Evolutionary conservation across 2,113 vertebrate genomes (phyloP), one percentile per base, ranked within the genome.

Genomic region (Synchiropus splendidus): DNA sequence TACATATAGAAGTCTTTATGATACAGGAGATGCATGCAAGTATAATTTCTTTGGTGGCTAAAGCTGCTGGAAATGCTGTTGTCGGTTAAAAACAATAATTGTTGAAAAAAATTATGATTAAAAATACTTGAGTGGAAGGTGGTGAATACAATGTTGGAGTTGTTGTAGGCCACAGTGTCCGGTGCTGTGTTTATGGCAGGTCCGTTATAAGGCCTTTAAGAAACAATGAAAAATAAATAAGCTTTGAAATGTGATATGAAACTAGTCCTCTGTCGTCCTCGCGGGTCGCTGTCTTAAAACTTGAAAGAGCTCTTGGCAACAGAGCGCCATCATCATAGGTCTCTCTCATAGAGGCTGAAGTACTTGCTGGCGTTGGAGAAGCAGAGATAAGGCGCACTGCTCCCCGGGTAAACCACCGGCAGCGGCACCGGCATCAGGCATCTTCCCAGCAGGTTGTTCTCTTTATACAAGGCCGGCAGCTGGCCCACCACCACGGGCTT

Each of bases 391-490:
- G 88, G 89, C 71, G 87, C 61, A 75, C 80, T 77, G 18, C 78
- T 82, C 45, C 84, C 85, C 27, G 85, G 83, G 53, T 85, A 91
- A 2, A 92, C 71, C 11, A 91, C 56, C 14, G 89, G 90, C 16
- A 91, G 75, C 13, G 87, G 86, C 74, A 90, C 71, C 9, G 89
- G 90, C 61, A 91, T 55, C 66, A 90, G 38, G 46, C 83, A 91
- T 54, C 86, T 85, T 2, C 86, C 79, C 55, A 90, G 70, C 58
- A 89, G 64, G 48, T 70, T 67, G 69, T 67, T 85, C 70, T 89
- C 88, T 58, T 91, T 90, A 65, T 86, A 89, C 42, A 90, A 47
- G 48, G 81, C 58, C 56, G 86, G 87, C 16, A 92, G 77, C 42
- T 83, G 77, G 10, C 74, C 70, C 33, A 82, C 59, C 32, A 75